phyloP scores from a whole-genome alignment of 2,888 invertebrate genomes.

The Dexiosoma caninum region DNA sequence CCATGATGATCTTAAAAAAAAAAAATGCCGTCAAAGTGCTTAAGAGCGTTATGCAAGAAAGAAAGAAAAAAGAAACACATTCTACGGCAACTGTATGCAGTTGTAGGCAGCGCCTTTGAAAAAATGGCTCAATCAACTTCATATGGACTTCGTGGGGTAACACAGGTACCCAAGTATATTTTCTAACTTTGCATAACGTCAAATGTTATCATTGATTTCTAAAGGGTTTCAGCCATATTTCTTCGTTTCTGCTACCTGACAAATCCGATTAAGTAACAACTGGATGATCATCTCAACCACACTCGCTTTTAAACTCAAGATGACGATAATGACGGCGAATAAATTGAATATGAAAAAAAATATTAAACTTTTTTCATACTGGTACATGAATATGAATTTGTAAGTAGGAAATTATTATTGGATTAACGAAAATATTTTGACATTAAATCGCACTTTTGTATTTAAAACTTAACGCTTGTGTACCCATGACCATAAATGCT shows the following conservation, averaged over 20 bases:
- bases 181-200: not conserved
- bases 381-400: conserved; percentile 12
- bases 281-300: conserved; percentile 2
- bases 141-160: not conserved
- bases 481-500: not conserved
- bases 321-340: conserved; percentile 14
- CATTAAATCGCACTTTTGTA: conserved; percentile 52
- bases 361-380: not conserved
- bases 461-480: conserved; percentile 36
- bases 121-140: not conserved
- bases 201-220: conserved; percentile 27
- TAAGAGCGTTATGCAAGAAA: not conserved
- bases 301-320: conserved; percentile 13
- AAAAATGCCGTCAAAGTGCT: not conserved
- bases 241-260: not conserved
- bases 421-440: conserved; percentile 58
- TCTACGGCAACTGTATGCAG: not conserved
- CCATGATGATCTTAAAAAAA: not conserved
- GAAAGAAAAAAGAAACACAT: not conserved
- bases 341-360: not conserved
- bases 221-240: conserved; percentile 30
- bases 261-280: conserved; percentile 47
- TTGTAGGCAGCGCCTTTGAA: not conserved
- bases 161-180: conserved; percentile 2
- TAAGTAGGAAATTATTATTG: conserved; percentile 57